Conservation (phyloP, 2,888 invertebrate genomes). For the Lithosia quadra region DNA sequence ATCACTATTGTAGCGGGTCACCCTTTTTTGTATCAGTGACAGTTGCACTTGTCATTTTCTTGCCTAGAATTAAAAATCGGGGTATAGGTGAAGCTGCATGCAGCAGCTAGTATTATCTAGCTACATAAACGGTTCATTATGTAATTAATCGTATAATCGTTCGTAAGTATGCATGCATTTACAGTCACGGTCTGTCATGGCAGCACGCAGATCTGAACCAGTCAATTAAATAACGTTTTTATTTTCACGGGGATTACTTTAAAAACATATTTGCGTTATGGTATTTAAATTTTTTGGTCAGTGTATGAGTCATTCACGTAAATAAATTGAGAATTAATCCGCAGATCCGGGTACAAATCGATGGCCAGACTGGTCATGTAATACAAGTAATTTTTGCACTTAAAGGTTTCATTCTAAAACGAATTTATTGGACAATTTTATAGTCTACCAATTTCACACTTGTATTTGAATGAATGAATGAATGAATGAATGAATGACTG, state of each 20-base stretch:
- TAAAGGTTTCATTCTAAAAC: background rate
- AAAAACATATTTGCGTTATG: constrained; percentile 15
- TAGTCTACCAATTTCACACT: background rate
- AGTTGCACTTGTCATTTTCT: too few species aligned
- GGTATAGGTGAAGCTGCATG: background rate
- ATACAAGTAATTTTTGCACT: background rate
- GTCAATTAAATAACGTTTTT: constrained; percentile 15
- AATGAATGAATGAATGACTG: too few species aligned
- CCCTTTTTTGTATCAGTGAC: too few species aligned
- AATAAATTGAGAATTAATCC: background rate
- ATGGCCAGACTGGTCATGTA: background rate
- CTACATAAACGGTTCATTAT: constrained; percentile 11
- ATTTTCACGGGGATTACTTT: constrained; percentile 19
- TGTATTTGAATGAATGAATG: too few species aligned
- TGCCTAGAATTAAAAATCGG: too few species aligned
- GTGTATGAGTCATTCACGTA: constrained; percentile 7
- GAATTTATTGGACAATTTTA: background rate
- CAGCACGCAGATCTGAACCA: constrained; percentile 18
- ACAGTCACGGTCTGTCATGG: background rate
- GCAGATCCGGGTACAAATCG: background rate
- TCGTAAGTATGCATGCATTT: background rate
- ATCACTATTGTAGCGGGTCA: too few species aligned
- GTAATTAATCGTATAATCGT: background rate
- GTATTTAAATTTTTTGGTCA: constrained; percentile 6
- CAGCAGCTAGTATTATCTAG: background rate